Evolutionary conservation across 2,797 vertebrate genomes (phyloP).

Genomic region (Mycteria americana): DNA sequence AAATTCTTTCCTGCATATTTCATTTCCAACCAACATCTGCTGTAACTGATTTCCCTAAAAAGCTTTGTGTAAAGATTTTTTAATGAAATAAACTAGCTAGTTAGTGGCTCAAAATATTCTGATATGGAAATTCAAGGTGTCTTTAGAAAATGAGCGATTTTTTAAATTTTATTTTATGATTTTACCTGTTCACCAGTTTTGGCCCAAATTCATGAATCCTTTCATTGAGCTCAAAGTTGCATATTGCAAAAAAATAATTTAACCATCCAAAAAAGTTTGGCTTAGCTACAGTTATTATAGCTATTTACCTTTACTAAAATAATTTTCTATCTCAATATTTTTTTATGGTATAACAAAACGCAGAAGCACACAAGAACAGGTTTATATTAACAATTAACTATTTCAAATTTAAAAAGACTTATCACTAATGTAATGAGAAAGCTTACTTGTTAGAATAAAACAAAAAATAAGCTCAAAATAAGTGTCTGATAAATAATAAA

Average conservation of each 20-base stretch:
- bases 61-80: neutral
- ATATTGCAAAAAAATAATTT: neutral
- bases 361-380: neutral
- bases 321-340: neutral
- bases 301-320: neutral
- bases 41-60: neutral
- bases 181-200: neutral
- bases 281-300: neutral
- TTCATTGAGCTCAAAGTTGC: neutral
- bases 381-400: neutral
- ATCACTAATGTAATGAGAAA: neutral
- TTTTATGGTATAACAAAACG: neutral
- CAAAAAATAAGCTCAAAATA: neutral
- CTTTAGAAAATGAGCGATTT: fast-evolving
- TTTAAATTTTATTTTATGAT: neutral
- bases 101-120: neutral
- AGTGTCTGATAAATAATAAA: neutral
- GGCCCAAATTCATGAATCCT: neutral
- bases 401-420: neutral
- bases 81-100: neutral
- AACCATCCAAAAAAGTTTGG: neutral
- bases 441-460: neutral
- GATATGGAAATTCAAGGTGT: neutral
- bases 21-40: neutral
- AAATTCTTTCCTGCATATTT: neutral